Evolutionary conservation across 2,888 invertebrate species (phyloP), one percentile per base, ranked within the genome.

Genomic region (Nymphalis urticae): DNA sequence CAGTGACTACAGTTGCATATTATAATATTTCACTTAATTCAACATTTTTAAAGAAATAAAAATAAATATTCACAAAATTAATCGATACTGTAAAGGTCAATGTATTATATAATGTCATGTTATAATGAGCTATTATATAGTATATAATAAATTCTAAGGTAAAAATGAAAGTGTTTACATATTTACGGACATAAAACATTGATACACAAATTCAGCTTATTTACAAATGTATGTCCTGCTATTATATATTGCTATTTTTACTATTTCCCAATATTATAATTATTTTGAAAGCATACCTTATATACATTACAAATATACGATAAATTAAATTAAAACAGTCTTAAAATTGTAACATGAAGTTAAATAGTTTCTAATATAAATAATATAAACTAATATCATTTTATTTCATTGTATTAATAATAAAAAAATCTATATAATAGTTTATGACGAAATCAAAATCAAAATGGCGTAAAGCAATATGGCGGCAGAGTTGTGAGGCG

Each of bases 381-480:
- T 2, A 42, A 42, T 42, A 42, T 42, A 42, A 42, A 42, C 42
- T 42, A 13, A 42, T 42, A 42, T 13, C 13, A 42, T 42, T 42
- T 13, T 42, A 42, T 42, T 13, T 42, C 2, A 42, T 42, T 10
- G 13, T 42, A 42, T 42, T 13, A 42, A 42, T 3, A 13, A n/a
- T 13, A 59, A 59, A n/a, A 6, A 54, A 54, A 16, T 54, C 24
- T 53, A 13, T 27, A 21, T 4, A 17, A 1, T 3, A 48, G 47
- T 47, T 73, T 76, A 78, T 24, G 76, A 79, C 6, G 76, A 74
- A 61, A 76, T 74, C 66, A 92, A 84, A 83, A 91, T 84, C 75
- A 91, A 85, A 62, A 90, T 85, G 80, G 89, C 88, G 83, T 90
- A 90, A 70, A 91, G 75, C 75, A 91, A 83, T 42, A 92, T 85